Conservation (phyloP, 1,140 invertebrate genomes). For the Apis mellifera region DNA sequence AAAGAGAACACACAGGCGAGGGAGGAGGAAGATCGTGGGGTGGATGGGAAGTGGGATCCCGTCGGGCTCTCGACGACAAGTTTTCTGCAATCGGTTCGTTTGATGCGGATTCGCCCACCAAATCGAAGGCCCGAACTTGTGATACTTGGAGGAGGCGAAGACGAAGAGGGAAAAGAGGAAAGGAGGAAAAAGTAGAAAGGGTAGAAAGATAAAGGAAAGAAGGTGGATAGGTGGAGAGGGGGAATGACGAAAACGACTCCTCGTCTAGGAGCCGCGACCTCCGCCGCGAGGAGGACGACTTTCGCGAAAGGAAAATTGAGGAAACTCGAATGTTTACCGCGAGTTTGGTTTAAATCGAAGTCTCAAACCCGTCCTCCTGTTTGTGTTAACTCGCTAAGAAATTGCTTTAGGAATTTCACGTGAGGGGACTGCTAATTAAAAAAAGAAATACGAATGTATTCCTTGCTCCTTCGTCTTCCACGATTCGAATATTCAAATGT, state of each 20-base stretch:
- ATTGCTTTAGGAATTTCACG: conserved; percentile 51
- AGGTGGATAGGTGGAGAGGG: conserved; percentile 14
- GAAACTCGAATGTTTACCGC: conserved; percentile 68
- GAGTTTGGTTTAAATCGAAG: conserved; percentile 51
- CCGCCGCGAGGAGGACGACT: background rate
- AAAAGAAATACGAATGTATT: background rate
- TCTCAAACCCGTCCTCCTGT: conserved; percentile 38
- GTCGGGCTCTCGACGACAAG: conserved; percentile 65
- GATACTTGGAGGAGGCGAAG: conserved; percentile 42
- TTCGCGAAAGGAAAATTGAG: conserved; percentile 45
- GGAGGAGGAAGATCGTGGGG: background rate
- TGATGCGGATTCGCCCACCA: conserved; percentile 65
- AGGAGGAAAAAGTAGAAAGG: background rate
- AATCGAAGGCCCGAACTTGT: conserved; percentile 67
- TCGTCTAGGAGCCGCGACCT: conserved; percentile 18
- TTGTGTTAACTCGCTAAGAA: conserved; percentile 62
- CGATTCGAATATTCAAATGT: no score
- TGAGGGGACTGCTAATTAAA: conserved; percentile 67
- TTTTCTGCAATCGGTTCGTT: conserved; percentile 71
- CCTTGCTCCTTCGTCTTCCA: background rate
- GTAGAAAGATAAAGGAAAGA: conserved; percentile 25
- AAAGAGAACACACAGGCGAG: conserved; percentile 14
- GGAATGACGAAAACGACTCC: conserved; percentile 35
- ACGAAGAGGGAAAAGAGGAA: conserved; percentile 9
- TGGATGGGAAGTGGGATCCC: conserved; percentile 36